Conservation (phyloP, 2,888 invertebrate genomes). For the Synergus itoensis region DNA sequence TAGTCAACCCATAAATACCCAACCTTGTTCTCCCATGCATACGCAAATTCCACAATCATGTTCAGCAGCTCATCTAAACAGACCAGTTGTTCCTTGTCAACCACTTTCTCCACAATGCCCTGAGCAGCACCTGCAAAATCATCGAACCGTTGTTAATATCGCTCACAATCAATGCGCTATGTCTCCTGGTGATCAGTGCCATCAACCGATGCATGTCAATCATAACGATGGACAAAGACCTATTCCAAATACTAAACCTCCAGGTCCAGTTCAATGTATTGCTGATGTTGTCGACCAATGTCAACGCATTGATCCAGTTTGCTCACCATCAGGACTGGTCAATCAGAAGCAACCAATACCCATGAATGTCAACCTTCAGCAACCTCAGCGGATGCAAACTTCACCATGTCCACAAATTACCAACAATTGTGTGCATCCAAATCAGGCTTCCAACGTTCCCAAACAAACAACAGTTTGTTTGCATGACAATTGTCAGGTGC, state of each 20-base stretch:
- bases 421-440: constrained; percentile 51
- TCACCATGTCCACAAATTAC: constrained; percentile 50
- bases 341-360: constrained; percentile 51
- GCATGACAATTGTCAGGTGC: constrained; percentile 59
- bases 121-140: constrained; percentile 67
- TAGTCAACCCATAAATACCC: constrained; percentile 57
- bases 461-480: constrained; percentile 56
- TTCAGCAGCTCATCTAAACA: constrained; percentile 56
- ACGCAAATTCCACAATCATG: constrained; percentile 60
- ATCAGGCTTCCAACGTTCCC: constrained; percentile 20
- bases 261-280: constrained; percentile 45
- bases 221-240: constrained; percentile 43
- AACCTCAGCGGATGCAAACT: constrained; percentile 48
- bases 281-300: constrained; percentile 56
- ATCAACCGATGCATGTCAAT: constrained; percentile 63
- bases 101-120: constrained; percentile 72
- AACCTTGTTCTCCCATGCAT: constrained; percentile 59
- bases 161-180: constrained; percentile 54
- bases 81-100: constrained; percentile 63
- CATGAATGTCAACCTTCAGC: constrained; percentile 46
- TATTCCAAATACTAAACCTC: constrained; percentile 42
- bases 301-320: constrained; percentile 51
- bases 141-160: constrained; percentile 45
- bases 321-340: constrained; percentile 53
- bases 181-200: constrained; percentile 76